Conservation (phyloP, 2,888 invertebrate genomes). For the Drosophila flavopinicola region DNA sequence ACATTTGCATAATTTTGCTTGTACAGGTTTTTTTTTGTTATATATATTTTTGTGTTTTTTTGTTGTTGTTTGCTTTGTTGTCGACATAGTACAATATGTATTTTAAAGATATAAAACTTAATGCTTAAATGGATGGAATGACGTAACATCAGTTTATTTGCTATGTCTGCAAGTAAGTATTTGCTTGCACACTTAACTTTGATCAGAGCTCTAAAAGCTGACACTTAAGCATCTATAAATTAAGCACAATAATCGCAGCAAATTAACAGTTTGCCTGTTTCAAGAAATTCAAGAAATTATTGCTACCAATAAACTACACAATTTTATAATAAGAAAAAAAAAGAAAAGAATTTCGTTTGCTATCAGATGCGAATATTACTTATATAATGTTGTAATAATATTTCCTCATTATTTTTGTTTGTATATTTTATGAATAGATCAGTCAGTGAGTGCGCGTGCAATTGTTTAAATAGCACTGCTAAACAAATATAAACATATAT, state of each 20-base stretch:
- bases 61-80: constrained; percentile 24
- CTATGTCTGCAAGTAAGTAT: constrained; percentile 3
- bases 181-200: neutral
- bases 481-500: constrained; percentile 18
- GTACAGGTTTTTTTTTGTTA: constrained; percentile 12
- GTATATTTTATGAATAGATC: constrained; percentile 33
- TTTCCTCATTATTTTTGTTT: neutral
- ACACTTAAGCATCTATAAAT: neutral
- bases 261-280: constrained; percentile 5
- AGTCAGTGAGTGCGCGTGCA: constrained; percentile 49
- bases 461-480: constrained; percentile 15
- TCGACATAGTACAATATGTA: constrained; percentile 23
- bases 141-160: constrained; percentile 43
- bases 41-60: constrained; percentile 6
- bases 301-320: neutral
- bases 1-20: constrained; percentile 35
- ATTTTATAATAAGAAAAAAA: neutral
- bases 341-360: constrained; percentile 11
- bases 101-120: constrained; percentile 40
- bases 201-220: neutral
- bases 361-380: constrained; percentile 14
- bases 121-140: constrained; percentile 68
- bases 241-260: constrained; percentile 10
- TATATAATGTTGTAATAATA: constrained; percentile 17
- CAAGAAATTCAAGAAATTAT: neutral